Base-by-base conservation (phyloP, 2,888 invertebrate genomes). In the Ophion costatus region DNA sequence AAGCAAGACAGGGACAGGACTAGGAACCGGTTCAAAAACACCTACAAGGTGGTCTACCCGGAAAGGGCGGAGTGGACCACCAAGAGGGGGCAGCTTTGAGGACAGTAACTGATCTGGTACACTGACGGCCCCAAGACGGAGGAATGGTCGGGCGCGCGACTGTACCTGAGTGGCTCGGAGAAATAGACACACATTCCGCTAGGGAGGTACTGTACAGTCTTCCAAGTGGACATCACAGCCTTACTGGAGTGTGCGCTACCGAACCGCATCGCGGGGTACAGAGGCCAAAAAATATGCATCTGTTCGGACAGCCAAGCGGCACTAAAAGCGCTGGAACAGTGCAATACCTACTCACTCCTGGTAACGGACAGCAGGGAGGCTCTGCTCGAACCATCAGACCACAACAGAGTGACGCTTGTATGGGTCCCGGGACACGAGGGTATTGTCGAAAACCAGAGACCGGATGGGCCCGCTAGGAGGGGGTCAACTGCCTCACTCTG, bases 371-470 rank as follows among this genome's bases (percentile, higher is more conserved):
- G 66, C 71, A 67, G 20, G 73, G 42, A 71, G 7, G 64, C 61
- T 17, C 22, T 78, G 0, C 33, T 57, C 6, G 24, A n/a, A 20
- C 74, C 69, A 1, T 69, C 74, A 22, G 63, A 67, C 29, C 59
- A n/a, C 20, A 83, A 83, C 63, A 63, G 33, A 33, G 67, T 80
- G 56, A 80, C 22, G 38, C 29, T 80, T 0, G 4, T 51, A 3
- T 75, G 79, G 57, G 79, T 75, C 2, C 79, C 79, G 9, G 75
- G 70, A 38, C 63, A 79, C 61, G n/a, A 6, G 14, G 76, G 57
- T 9, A 83, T 76, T 20, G 71, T 24, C 11, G 63, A 80, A 10
- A 76, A 80, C 59, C 71, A 71, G 14, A 70, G 24, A 17, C 71
- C 79, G 7, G 56, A 80, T 33, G 64, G 33, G n/a, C 79, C 76